Base-by-base conservation (phyloP, 2,888 invertebrate species). In the Mesorhabditis sp. region DNA sequence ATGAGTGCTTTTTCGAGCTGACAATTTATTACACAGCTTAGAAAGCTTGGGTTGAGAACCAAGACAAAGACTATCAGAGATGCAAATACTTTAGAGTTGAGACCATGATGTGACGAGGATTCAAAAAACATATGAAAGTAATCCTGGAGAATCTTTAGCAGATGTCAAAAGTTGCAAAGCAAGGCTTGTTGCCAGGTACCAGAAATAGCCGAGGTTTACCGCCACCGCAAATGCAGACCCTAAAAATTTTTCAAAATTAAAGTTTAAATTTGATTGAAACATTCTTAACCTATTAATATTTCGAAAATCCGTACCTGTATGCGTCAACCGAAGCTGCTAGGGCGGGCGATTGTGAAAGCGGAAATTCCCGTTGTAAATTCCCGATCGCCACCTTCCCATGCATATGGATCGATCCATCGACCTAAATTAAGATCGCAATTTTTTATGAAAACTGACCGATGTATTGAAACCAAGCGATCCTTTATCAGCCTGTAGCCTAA, bases 291-390 rank as follows among this genome's bases (percentile, higher is more conserved):
- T 50, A 50, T 50, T 50, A 50, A 50, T 50, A 50, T 50, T 50
- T 50, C 7, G 58, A 50, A 50, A 13, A 13, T 13, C 7, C 7
- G n/a, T 50, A 50, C 58, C 58, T 10, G n/a, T 50, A 80, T 50
- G 82, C 84, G 65, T 85, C 84, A 62, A 83, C 67, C 50, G 84
- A 85, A 2, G 84, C 84, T 3, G 80, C 79, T 28, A 84, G 71
- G 15, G 83, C 80, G 0, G 84, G 84, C n/a, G 81, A 82, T 42
- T 82, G 74, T 15, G 82, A 83, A 44, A 83, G 70, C 5, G 80
- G 79, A 42, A 85, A 74, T 66, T 50, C 71, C 10, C 13, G 67
- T n/a, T 73, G 61, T 7, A 75, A 71, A 45, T 71, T 72, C 6
- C 78, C 80, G 5, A 80, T 50, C 13, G 73, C 71, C 6, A 80